Evolutionary conservation across 2,797 vertebrate species (phyloP).

Genomic region (Mionectes olivaceus): DNA sequence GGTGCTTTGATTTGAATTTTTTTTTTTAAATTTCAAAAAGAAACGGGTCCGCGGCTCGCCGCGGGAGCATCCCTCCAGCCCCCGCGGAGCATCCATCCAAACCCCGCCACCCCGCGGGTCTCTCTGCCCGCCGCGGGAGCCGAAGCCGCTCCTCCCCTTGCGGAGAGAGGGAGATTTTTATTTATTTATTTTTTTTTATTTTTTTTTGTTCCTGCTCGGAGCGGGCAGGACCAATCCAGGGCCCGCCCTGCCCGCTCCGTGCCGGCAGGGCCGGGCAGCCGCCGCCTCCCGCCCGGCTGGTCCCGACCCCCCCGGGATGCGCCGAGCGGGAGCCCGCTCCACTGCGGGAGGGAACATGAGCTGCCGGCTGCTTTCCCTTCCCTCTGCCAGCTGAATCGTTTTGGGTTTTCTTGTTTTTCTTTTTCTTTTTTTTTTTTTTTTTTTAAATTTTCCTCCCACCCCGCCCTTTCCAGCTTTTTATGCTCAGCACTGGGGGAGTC

Average conservation of each 20-base stretch:
- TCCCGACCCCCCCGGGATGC: not conserved
- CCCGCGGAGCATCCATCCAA: not conserved
- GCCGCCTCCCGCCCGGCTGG: not conserved
- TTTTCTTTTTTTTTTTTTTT: no score
- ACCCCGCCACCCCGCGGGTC: not conserved
- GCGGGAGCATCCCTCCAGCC: not conserved
- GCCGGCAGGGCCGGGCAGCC: not conserved
- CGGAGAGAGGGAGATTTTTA: slow-evolving; percentile 11
- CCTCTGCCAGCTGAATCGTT: not conserved
- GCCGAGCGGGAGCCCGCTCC: not conserved
- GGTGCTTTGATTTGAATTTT: slow-evolving; percentile 49
- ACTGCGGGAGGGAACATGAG: not conserved
- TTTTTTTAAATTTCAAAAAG: not conserved
- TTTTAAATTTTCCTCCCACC: not conserved
- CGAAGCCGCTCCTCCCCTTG: slow-evolving; percentile 76
- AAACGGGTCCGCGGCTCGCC: not conserved
- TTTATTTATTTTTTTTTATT: not conserved
- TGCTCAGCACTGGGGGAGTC: not conserved
- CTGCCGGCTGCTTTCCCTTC: not conserved
- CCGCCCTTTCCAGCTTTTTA: not conserved
- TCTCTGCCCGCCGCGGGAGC: slow-evolving; percentile 35
- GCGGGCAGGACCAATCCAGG: slow-evolving; percentile 60
- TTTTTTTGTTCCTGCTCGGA: not conserved
- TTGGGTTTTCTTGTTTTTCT: no score
- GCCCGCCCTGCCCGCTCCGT: slow-evolving; percentile 6